phyloP scores from a whole-genome alignment of 2,797 vertebrate species.

The Anomalospiza imberbis region DNA sequence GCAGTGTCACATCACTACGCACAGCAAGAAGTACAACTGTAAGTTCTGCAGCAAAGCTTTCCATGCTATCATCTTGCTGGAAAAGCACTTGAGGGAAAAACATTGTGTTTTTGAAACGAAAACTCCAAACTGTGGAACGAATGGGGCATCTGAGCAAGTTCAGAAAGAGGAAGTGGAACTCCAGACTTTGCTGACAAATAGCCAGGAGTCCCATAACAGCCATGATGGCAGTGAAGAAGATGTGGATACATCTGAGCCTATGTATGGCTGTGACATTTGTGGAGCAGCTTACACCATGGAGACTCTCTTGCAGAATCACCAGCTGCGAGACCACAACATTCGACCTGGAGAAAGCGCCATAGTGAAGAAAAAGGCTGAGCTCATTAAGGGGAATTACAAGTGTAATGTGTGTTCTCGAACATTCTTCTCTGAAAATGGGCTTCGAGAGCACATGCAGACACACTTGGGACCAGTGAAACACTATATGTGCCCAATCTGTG shows the following conservation, averaged over 20 bases:
- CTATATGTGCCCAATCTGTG: slow-evolving; percentile 99
- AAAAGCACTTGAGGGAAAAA: slow-evolving; percentile 95
- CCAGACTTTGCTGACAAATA: slow-evolving; percentile 89
- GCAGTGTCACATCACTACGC: slow-evolving; percentile 97
- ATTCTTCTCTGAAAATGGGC: slow-evolving; percentile 97
- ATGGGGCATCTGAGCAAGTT: slow-evolving; percentile 87
- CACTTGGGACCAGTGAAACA: slow-evolving; percentile 99
- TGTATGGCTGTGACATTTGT: slow-evolving; percentile 97
- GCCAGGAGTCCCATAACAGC: slow-evolving; percentile 91
- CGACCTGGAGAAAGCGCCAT: slow-evolving; percentile 94
- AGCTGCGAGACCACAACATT: slow-evolving; percentile 97
- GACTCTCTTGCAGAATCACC: slow-evolving; percentile 94
- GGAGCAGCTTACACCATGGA: slow-evolving; percentile 99
- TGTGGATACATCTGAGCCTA: slow-evolving; percentile 90
- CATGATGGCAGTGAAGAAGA: slow-evolving; percentile 95
- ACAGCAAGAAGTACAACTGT: slow-evolving; percentile 98
- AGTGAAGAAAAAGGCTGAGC: slow-evolving; percentile 93
- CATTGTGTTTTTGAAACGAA: slow-evolving; percentile 97
- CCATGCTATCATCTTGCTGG: slow-evolving; percentile 92
- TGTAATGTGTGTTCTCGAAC: slow-evolving; percentile 98
- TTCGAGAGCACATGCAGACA: slow-evolving; percentile 98
- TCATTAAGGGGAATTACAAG: slow-evolving; percentile 98
- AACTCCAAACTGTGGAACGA: slow-evolving; percentile 89
- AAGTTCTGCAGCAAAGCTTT: slow-evolving; percentile 98
- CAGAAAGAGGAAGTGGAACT: slow-evolving; percentile 93